phyloP scores from a whole-genome alignment of 1,140 invertebrate species.

The Dendrolimus punctatus region DNA sequence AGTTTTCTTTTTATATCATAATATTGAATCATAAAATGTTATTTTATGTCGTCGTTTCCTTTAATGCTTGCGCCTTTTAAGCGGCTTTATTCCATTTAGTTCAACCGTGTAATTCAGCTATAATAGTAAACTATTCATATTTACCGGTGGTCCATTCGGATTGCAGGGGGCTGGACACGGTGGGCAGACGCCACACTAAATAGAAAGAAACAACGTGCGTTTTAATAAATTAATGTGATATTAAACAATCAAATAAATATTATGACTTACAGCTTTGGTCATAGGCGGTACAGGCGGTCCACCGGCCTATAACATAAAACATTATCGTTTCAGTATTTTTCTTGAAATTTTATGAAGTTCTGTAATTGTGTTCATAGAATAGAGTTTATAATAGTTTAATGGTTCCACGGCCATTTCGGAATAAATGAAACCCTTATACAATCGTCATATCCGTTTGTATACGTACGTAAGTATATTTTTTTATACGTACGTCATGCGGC shows the following conservation, averaged over 20 bases:
- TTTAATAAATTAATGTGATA: neutral
- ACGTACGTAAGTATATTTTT: no score
- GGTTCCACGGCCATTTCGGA: neutral
- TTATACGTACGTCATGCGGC: no score
- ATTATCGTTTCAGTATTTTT: neutral
- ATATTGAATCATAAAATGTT: no score
- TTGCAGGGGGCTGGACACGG: slow-evolving; percentile 58
- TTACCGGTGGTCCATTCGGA: slow-evolving; percentile 48
- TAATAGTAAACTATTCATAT: slow-evolving; percentile 1
- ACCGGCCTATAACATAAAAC: slow-evolving; percentile 27
- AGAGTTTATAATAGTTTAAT: neutral
- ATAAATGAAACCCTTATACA: no score
- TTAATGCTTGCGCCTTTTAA: no score
- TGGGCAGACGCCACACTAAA: slow-evolving; percentile 54
- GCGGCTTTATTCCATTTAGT: no score
- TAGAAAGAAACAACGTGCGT: slow-evolving; percentile 8
- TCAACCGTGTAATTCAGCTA: no score
- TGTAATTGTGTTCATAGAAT: neutral
- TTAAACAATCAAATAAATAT: no score
- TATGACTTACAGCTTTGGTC: slow-evolving; percentile 40
- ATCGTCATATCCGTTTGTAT: no score
- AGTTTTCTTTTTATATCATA: no score
- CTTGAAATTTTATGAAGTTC: neutral
- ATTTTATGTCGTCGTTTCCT: no score
- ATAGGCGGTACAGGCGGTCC: slow-evolving; percentile 44